Base-by-base conservation (phyloP, 2,888 invertebrate species). In the Drosophila borealis region DNA sequence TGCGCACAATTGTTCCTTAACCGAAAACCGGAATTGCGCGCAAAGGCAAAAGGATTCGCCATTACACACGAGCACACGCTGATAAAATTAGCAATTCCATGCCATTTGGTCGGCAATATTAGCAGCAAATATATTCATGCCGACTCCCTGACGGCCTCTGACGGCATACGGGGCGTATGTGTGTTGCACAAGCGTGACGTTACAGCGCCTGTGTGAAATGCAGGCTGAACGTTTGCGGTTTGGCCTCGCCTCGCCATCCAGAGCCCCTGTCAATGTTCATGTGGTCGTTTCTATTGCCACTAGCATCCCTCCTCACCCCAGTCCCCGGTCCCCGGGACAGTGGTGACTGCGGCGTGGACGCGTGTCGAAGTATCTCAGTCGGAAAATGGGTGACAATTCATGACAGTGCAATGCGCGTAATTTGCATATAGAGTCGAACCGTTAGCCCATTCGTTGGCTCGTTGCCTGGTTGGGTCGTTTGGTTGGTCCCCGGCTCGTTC, bases 381-480 rank as follows among this genome's bases (percentile, higher is more conserved):
- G 89, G 88, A 88, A 89, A 88, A 88, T 88, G 83, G 81, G 77
- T 82, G 86, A 88, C 89, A 88, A 88, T 89, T 85, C 88, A 88
- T 88, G 88, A 80, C 80, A 78, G 85, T 76, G 89, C 66, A 86
- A 65, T 78, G 78, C 83, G 84, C 84, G 78, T 80, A 88, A 86
- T 86, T 86, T 86, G 89, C 88, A 86, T 86, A 89, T 74, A 89
- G 75, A 77, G 82, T 65, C 62, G 70, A 54, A 33, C 61, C 62
- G 65, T 61, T 66, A 62, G 70, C 42, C 51, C 53, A 45, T 21
- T 53, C 53, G 53, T 17, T 17, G 53, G 25, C 50, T 42, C 41
- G 48, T 29, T 48, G 29, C 39, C 39, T 39, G n/a, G 14, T 51
- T 37, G 17, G 17, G 13, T 34, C 36, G 53, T 14, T 21, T 14